phyloP scores from a whole-genome alignment of 2,797 vertebrate species.

The Sebastes steindachneri region DNA sequence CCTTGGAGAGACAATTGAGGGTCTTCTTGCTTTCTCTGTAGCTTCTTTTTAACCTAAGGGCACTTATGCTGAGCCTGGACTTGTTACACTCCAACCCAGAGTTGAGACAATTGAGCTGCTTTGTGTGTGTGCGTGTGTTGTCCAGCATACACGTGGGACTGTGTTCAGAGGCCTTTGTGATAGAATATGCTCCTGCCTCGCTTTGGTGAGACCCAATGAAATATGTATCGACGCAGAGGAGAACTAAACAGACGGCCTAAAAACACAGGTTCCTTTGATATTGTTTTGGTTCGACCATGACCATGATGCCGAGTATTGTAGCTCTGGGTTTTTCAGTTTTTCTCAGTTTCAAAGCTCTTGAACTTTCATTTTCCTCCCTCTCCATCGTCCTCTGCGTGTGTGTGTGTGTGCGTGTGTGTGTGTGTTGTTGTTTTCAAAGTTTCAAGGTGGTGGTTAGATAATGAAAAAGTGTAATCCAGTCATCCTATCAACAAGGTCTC shows the following conservation, averaged over 20 bases:
- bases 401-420: neutral
- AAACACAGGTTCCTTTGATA: slow-evolving; percentile 78
- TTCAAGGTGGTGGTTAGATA: neutral
- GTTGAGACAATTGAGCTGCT: slow-evolving; percentile 69
- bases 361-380: slow-evolving; percentile 29
- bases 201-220: slow-evolving; percentile 73
- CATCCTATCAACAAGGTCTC: neutral
- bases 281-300: slow-evolving; percentile 53
- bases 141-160: slow-evolving; percentile 67
- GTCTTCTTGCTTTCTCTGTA: slow-evolving; percentile 62
- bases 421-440: slow-evolving; percentile 3
- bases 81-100: slow-evolving; percentile 60
- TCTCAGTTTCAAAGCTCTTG: slow-evolving; percentile 30
- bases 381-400: neutral
- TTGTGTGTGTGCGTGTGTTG: slow-evolving; percentile 48
- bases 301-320: slow-evolving; percentile 26
- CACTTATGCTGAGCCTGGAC: slow-evolving; percentile 60
- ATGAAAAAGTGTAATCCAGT: neutral
- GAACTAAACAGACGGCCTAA: slow-evolving; percentile 65
- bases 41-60: slow-evolving; percentile 75
- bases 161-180: slow-evolving; percentile 76
- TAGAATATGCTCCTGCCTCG: slow-evolving; percentile 74
- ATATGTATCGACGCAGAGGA: slow-evolving; percentile 72
- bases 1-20: slow-evolving; percentile 79
- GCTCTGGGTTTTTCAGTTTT: slow-evolving; percentile 36